Evolutionary conservation across 2,888 invertebrate genomes (phyloP).

Genomic region (Hipparchia semele): DNA sequence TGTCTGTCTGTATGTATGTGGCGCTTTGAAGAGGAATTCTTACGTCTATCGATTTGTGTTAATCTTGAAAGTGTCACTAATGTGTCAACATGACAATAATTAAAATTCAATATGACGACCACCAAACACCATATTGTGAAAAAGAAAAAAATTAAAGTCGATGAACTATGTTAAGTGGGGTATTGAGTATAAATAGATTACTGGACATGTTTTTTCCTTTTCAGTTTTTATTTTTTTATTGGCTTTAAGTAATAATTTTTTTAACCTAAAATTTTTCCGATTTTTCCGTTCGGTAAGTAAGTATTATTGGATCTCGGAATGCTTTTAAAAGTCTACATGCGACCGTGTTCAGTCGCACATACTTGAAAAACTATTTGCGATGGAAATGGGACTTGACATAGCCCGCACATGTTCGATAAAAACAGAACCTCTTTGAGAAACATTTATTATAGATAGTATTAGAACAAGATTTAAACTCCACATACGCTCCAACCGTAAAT

Average conservation of each 20-base stretch:
- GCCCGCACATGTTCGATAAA: slow-evolving; percentile 11
- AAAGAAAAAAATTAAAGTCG: too few relatives aligned
- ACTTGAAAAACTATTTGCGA: slow-evolving; percentile 23
- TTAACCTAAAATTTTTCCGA: slow-evolving; percentile 13
- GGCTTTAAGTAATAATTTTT: background rate
- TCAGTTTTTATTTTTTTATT: too few relatives aligned
- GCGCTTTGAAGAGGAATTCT: too few relatives aligned
- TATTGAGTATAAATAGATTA: too few relatives aligned
- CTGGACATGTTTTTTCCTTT: too few relatives aligned
- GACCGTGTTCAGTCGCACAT: slow-evolving; percentile 22
- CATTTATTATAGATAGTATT: background rate
- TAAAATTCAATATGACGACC: too few relatives aligned
- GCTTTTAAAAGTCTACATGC: slow-evolving; percentile 22
- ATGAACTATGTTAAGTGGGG: too few relatives aligned
- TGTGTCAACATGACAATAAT: too few relatives aligned
- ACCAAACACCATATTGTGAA: too few relatives aligned
- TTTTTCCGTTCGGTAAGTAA: slow-evolving; percentile 12
- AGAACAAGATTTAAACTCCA: background rate
- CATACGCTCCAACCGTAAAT: background rate
- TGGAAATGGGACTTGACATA: slow-evolving; percentile 19
- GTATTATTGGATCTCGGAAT: slow-evolving; percentile 21
- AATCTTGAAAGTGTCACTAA: too few relatives aligned
- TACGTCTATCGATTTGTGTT: too few relatives aligned
- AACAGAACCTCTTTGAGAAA: slow-evolving; percentile 11
- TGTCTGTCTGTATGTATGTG: too few relatives aligned